Base-by-base conservation (phyloP, 2,113 vertebrate genomes). In the Sinocyclocheilus anophthalmus region DNA sequence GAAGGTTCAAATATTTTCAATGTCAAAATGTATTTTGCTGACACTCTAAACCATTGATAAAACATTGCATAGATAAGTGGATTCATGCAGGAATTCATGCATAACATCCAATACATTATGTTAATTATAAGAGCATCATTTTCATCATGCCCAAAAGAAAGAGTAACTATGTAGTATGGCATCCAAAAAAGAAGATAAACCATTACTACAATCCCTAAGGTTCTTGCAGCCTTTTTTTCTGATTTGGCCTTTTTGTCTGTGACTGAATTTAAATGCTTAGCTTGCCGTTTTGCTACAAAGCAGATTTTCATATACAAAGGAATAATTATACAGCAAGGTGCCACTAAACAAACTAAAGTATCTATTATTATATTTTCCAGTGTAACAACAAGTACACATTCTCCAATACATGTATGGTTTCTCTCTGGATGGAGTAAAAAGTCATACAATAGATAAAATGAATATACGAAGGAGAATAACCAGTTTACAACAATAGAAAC, bases 401-500 rank as follows among this genome's bases (percentile, higher is more conserved):
- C 50, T 12, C 88, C 85, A 67, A 76, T 11, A 37, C 85, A 88
- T n/a, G 45, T 37, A 55, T 5, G 79, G 12, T 59, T 81, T 3
- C 16, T 55, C 20, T 84, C 53, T 2, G 82, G 84, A 50, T 65
- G 4, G 18, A 84, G 59, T 1, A 88, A 59, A 22, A 55, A 37
- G 5, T 83, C 85, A 50, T 42, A 26, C 3, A 85, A 69, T 1
- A 81, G 1, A 69, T 72, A 85, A 57, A 89, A 76, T 5, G 50
- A 77, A 65, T 92, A 91, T 13, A 93, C 20, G 0, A 92, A 1
- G 0, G 90, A 89, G 61, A 89, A 90, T 50, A 73, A 50, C 93
- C 93, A 93, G 85, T 90, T 92, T 39, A 91, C 8, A 30, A 87
- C 84, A 69, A 92, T 91, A 12, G 78, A 86, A 65, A 87, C 8